Evolutionary conservation across 2,797 vertebrate species (phyloP).

Genomic region (Pteropus rufus): DNA sequence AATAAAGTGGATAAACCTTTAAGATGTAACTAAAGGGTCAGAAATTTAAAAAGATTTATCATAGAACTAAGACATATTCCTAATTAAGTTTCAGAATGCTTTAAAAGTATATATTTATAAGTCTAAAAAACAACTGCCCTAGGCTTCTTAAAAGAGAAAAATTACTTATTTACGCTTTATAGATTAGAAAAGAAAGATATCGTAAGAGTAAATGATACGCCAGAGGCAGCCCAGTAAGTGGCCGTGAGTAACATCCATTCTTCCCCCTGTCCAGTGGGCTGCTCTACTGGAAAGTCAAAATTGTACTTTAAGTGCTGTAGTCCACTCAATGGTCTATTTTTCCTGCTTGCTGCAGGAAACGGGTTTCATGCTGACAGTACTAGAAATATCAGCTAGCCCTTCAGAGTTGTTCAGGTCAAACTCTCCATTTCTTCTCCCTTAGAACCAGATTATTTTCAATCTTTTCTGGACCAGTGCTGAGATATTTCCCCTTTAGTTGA

Average conservation of each 20-base stretch:
- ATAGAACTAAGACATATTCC: neutral
- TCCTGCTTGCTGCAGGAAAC: neutral
- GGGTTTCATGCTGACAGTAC: neutral
- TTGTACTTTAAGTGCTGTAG: neutral
- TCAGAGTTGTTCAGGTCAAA: neutral
- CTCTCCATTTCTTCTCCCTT: neutral
- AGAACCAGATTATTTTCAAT: neutral
- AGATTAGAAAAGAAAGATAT: neutral
- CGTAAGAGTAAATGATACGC: neutral
- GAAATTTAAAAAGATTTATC: neutral
- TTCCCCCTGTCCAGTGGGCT: neutral
- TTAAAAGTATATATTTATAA: neutral
- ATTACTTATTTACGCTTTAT: neutral
- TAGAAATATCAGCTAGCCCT: neutral
- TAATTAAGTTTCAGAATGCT: conserved; percentile 1
- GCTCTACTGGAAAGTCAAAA: neutral
- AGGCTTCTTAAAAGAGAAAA: neutral
- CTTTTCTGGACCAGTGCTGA: neutral
- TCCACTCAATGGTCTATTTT: neutral
- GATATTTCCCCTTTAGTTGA: neutral
- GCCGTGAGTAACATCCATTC: neutral
- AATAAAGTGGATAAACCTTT: neutral
- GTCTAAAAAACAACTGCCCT: neutral
- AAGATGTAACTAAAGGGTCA: neutral
- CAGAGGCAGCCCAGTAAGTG: neutral